Evolutionary conservation across 2,113 vertebrate genomes (phyloP).

Genomic region (Gymnocephalus cernua): DNA sequence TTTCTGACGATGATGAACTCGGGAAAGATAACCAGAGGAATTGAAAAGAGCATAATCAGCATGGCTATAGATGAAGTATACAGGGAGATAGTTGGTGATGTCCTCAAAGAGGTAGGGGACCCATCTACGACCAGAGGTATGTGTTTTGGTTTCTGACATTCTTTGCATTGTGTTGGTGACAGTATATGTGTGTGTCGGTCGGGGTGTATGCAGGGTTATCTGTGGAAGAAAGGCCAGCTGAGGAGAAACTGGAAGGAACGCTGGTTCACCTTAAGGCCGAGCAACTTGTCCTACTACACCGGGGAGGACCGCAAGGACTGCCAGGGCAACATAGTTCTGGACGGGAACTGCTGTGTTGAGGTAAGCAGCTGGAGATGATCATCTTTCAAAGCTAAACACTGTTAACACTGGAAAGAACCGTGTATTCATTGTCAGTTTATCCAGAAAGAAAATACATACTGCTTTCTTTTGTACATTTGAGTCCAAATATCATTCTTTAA

Average conservation of each 20-base stretch:
- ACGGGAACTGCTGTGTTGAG: conserved; percentile 95
- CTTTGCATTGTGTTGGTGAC: conserved; percentile 15
- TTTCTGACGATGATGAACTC: conserved; percentile 95
- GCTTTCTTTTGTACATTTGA: conserved; percentile 6
- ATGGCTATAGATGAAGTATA: conserved; percentile 96
- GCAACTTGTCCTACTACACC: conserved; percentile 89
- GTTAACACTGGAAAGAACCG: neutral
- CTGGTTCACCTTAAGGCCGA: conserved; percentile 94
- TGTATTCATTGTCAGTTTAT: neutral
- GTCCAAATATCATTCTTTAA: neutral
- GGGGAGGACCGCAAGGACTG: conserved; percentile 93
- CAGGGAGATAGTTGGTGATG: conserved; percentile 93
- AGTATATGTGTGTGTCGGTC: neutral
- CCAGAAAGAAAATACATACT: neutral
- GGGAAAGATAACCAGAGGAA: conserved; percentile 86
- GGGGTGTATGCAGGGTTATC: conserved; percentile 88
- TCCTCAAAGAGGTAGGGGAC: conserved; percentile 92
- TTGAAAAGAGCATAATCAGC: conserved; percentile 88
- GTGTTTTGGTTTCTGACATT: neutral
- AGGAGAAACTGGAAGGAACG: conserved; percentile 96
- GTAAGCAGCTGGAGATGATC: conserved; percentile 71
- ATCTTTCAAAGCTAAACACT: conserved; percentile 21
- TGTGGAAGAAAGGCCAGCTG: conserved; percentile 95
- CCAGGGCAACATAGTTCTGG: conserved; percentile 89
- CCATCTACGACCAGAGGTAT: neutral